Percentiles rank a stretch among this genome's conserved stretches.
Evolutionary conservation across 1,140 invertebrate species (phyloP).

Genomic region (Rhyzopertha dominica): DNA sequence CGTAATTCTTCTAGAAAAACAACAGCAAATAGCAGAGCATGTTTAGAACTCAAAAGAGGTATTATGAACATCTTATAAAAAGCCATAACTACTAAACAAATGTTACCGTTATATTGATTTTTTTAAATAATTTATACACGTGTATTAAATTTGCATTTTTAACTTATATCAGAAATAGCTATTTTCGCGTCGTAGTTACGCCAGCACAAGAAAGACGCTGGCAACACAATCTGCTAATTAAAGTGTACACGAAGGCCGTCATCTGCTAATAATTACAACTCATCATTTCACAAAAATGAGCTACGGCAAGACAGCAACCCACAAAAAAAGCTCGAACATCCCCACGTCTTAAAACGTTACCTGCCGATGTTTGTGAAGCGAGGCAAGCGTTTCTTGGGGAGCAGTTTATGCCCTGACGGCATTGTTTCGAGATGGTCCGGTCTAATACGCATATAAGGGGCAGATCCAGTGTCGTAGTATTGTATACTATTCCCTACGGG

Average conservation of each 20-base stretch:
- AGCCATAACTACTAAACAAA: too few relatives aligned
- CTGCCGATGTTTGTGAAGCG: constrained; percentile 23
- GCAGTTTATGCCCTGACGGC: constrained; percentile 8
- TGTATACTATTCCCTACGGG: constrained; percentile 26
- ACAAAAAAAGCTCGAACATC: constrained; percentile 17
- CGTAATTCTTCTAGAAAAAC: too few relatives aligned
- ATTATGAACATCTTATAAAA: too few relatives aligned
- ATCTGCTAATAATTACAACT: constrained; percentile 2
- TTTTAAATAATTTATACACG: too few relatives aligned
- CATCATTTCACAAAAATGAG: constrained; percentile 8
- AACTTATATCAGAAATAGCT: too few relatives aligned
- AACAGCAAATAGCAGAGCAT: too few relatives aligned
- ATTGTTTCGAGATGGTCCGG: constrained; percentile 11
- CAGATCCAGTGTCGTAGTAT: constrained; percentile 21
- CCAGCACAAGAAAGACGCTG: too few relatives aligned
- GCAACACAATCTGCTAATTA: too few relatives aligned
- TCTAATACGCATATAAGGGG: constrained; percentile 22
- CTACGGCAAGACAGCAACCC: constrained; percentile 11
- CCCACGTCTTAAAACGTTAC: constrained; percentile 30
- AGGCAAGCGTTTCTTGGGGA: constrained; percentile 10
- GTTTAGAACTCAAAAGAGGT: too few relatives aligned
- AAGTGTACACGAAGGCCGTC: constrained; percentile 1
- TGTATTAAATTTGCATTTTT: too few relatives aligned
- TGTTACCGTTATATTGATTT: too few relatives aligned
- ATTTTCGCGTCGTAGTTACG: too few relatives aligned